Base-by-base conservation (phyloP, 2,797 vertebrate genomes). In the Pristis pectinata region DNA sequence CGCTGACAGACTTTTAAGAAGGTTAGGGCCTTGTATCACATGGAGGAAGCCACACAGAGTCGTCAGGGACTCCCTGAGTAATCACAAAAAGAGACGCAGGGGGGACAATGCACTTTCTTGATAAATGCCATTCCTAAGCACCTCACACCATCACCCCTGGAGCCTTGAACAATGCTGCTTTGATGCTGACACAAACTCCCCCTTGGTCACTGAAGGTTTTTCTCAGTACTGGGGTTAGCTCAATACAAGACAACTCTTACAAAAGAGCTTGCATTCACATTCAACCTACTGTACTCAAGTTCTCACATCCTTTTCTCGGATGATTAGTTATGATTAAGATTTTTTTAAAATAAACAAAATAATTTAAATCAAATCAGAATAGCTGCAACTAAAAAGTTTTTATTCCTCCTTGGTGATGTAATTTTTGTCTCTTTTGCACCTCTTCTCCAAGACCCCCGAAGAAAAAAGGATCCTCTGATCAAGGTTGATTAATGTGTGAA, bases 101-200 rank as follows among this genome's bases (percentile, higher is more conserved):
- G 1, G 0, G 94, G 94, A 94, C 96, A 96, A 96, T 95, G 95
- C 95, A 94, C 95, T 95, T 94, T 95, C 95, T 95, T 96, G 95
- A 95, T 96, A 95, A 96, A 96, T 96, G 96, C 96, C 95, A 97
- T 97, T 96, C 95, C 95, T 96, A 94, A 96, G 93, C 95, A 96
- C 95, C 96, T 96, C 96, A 95, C 95, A 89, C 96, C 95, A 96
- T 97, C 96, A 96, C 97, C 97, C 96, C 94, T 96, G 0, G 96
- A 96, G 95, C 96, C 37, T 93, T 1, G 95, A 95, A 97, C 96
- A 97, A 97, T 96, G 96, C 92, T 95, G 95, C 97, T 96, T 96
- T 96, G 96, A 97, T 95, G 41, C 92, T 67, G 67, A 74, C 92
- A 93, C 64, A 93, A 70, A 70, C 92, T 74, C 34, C 92, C 92